These are phyloP conservation scores for Magallana gigas DNA, from an alignment of 1,140 invertebrate species.

Conservation along the genomic window DNA sequence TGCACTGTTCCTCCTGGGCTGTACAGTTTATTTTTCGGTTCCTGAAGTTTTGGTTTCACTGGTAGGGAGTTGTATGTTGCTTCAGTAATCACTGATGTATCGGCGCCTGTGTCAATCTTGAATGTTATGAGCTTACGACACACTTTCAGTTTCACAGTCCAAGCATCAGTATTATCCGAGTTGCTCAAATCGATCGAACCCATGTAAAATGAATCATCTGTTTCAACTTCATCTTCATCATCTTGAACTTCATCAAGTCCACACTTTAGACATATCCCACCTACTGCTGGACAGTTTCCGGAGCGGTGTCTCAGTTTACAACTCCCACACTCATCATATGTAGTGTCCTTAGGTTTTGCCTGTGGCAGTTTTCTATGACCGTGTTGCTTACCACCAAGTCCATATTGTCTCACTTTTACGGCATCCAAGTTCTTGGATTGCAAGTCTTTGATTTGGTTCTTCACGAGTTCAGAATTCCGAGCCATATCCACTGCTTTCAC, in stretches of 20 bases:
- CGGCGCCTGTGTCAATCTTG: slow-evolving; percentile 32
- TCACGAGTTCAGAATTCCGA: too few species aligned
- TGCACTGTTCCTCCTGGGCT: not conserved
- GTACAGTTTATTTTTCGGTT: not conserved
- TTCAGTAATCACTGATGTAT: not conserved
- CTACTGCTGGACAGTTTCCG: not conserved
- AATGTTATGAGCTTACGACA: not conserved
- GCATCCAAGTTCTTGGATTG: too few species aligned
- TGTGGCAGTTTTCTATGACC: too few species aligned
- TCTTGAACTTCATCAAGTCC: not conserved
- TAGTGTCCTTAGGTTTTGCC: not conserved
- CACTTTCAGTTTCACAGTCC: not conserved
- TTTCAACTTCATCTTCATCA: not conserved
- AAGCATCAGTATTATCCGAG: not conserved
- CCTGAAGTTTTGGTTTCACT: not conserved
- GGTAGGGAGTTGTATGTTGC: not conserved
- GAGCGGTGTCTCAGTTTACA: not conserved
- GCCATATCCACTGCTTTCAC: too few species aligned
- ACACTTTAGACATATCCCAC: not conserved
- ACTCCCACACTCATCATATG: not conserved
- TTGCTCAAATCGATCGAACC: not conserved
- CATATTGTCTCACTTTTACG: too few species aligned
- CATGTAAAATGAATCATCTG: not conserved
- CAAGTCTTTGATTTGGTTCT: too few species aligned
- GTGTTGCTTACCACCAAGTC: too few species aligned